phyloP scores from a whole-genome alignment of 2,113 vertebrate species.

The Phalacrocorax aristotelis region DNA sequence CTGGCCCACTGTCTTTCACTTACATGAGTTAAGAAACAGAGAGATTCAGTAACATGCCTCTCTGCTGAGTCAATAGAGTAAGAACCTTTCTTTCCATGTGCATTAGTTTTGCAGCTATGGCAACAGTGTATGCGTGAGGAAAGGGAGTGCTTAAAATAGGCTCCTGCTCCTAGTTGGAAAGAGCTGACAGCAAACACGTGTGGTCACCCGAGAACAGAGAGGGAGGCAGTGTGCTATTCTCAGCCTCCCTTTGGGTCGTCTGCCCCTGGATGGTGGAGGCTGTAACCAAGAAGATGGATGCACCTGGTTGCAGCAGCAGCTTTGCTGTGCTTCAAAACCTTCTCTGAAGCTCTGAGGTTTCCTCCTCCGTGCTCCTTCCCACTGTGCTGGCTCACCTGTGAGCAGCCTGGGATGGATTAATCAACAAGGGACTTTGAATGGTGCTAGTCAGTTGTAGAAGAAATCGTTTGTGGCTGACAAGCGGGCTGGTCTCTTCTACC shows the following conservation, averaged over 20 bases:
- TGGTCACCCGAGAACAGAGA: not conserved
- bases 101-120: slow-evolving; percentile 14
- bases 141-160: slow-evolving; percentile 52
- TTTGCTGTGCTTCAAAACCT: not conserved
- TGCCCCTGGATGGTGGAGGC: not conserved
- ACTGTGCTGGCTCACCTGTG: not conserved
- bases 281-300: not conserved
- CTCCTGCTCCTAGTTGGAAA: slow-evolving; percentile 42
- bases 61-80: slow-evolving; percentile 1
- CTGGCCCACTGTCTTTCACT: not conserved
- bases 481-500: not conserved
- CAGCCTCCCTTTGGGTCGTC: not conserved
- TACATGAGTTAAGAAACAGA: not conserved
- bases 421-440: rapidly evolving
- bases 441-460: rapidly evolving
- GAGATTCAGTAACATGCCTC: slow-evolving; percentile 8
- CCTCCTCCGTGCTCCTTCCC: not conserved
- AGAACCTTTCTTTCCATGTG: not conserved
- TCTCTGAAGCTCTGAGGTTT: not conserved
- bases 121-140: slow-evolving; percentile 11
- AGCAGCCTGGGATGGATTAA: rapidly evolving
- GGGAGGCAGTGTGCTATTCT: not conserved
- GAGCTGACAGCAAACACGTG: slow-evolving; percentile 10
- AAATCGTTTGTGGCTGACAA: no score
- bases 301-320: not conserved